These are phyloP conservation scores for Nyleta sp. DNA, from an alignment of 2,888 invertebrate genomes.

Conservation along the genomic window DNA sequence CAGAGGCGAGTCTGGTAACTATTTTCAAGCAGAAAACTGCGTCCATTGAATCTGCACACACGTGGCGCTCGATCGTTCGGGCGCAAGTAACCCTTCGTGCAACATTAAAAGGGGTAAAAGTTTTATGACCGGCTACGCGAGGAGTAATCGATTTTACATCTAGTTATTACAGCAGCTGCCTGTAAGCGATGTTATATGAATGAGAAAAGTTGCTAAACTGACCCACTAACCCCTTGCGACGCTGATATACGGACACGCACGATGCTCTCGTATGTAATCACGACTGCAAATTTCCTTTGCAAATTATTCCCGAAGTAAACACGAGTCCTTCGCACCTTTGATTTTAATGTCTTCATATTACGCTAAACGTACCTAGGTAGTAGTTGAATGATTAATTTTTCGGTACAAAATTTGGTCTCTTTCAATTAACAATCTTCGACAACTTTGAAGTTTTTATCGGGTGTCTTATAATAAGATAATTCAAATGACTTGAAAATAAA, in stretches of 20 bases:
- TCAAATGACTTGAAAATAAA: too few relatives aligned
- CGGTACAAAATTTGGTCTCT: too few relatives aligned
- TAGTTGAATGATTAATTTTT: too few relatives aligned
- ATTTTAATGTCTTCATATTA: background rate
- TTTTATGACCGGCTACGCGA: conserved; percentile 45
- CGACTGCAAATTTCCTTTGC: conserved; percentile 18
- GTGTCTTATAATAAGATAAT: too few relatives aligned
- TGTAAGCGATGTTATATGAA: conserved; percentile 32
- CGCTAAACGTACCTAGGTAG: background rate
- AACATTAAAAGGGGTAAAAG: conserved; percentile 43
- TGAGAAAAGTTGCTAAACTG: conserved; percentile 48
- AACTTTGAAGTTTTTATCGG: too few relatives aligned
- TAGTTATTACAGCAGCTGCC: conserved; percentile 54
- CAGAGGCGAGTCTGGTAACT: conserved; percentile 1
- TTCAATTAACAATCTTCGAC: too few relatives aligned
- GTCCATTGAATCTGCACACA: conserved; percentile 9
- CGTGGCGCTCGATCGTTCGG: conserved; percentile 16
- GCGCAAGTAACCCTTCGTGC: conserved; percentile 35
- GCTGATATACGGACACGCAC: conserved; percentile 18
- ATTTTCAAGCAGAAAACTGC: conserved; percentile 14
- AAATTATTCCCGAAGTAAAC: conserved; percentile 9
- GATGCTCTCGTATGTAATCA: background rate
- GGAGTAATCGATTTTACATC: conserved; percentile 55
- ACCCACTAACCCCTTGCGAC: conserved; percentile 48
- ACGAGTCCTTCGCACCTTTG: conserved; percentile 8